These are phyloP conservation scores for Euplexia lucipara DNA, from an alignment of 2,888 invertebrate genomes.

Conservation along the genomic window DNA sequence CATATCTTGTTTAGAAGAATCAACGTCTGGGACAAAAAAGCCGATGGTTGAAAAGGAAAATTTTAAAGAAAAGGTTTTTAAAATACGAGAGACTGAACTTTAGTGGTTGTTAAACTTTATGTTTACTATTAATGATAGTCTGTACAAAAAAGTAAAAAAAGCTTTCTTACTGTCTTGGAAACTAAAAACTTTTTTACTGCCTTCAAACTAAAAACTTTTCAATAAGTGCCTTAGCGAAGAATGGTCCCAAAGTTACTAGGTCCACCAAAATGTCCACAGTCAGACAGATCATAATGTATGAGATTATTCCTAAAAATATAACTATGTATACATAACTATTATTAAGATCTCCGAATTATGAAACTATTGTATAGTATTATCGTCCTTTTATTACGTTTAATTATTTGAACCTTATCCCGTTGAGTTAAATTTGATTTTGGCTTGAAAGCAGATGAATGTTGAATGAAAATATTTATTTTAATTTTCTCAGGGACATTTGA, in stretches of 20 bases:
- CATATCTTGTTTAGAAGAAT: slow-evolving; percentile 63
- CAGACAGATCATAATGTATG: slow-evolving; percentile 50
- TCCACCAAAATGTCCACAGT: slow-evolving; percentile 8
- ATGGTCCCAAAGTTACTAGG: not conserved
- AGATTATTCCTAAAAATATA: slow-evolving; percentile 57
- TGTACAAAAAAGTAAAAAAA: not conserved
- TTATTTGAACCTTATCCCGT: slow-evolving; percentile 30
- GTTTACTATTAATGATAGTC: not conserved
- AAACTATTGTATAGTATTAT: slow-evolving; percentile 51
- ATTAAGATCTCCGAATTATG: slow-evolving; percentile 48
- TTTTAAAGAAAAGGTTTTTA: slow-evolving; percentile 69
- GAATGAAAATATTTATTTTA: slow-evolving; percentile 51
- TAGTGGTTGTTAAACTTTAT: slow-evolving; percentile 50
- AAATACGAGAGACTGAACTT: slow-evolving; percentile 87
- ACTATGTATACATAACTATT: not conserved
- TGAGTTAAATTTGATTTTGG: slow-evolving; percentile 37
- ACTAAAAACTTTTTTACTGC: slow-evolving; percentile 6
- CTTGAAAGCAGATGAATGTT: slow-evolving; percentile 20
- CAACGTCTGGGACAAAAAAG: slow-evolving; percentile 74
- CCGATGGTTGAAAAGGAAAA: slow-evolving; percentile 81
- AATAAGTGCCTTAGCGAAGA: slow-evolving; percentile 31
- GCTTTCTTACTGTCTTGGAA: not conserved
- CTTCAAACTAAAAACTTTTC: not conserved
- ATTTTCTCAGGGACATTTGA: slow-evolving; percentile 30
- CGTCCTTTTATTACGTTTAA: slow-evolving; percentile 17